Evolutionary conservation across 1,140 invertebrate species (phyloP).

Genomic region (Drosophila asahinai): DNA sequence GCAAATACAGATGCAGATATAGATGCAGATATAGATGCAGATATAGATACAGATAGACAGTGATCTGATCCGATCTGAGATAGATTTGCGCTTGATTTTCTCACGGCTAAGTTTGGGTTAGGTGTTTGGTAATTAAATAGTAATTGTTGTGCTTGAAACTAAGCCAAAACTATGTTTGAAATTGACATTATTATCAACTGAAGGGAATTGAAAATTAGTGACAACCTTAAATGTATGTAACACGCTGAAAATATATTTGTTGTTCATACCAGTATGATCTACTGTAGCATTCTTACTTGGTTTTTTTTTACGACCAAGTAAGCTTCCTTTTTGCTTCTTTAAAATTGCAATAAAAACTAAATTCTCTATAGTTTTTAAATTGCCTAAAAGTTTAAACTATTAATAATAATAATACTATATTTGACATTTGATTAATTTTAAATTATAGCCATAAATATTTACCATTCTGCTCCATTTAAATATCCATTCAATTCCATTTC

Average conservation of each 20-base stretch:
- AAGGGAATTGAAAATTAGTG: neutral
- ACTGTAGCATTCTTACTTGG: too few species aligned
- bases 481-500: conserved; percentile 13
- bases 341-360: too few species aligned
- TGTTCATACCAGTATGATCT: too few species aligned
- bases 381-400: too few species aligned
- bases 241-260: too few species aligned
- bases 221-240: too few species aligned
- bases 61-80: conserved; percentile 40
- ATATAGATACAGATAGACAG: conserved; percentile 13
- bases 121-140: conserved; percentile 1
- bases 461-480: neutral
- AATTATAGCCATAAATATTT: neutral
- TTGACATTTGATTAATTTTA: neutral
- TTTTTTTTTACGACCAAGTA: too few species aligned
- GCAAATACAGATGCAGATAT: conserved; percentile 10
- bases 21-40: conserved; percentile 13
- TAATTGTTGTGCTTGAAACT: neutral
- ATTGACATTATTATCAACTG: too few species aligned
- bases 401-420: neutral
- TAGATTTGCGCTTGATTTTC: conserved; percentile 47
- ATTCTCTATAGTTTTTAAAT: too few species aligned
- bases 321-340: neutral
- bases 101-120: conserved; percentile 34
- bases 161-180: neutral